These are phyloP conservation scores for Xiphophorus maculatus DNA, from an alignment of 2,113 vertebrate genomes.

Conservation along the genomic window DNA sequence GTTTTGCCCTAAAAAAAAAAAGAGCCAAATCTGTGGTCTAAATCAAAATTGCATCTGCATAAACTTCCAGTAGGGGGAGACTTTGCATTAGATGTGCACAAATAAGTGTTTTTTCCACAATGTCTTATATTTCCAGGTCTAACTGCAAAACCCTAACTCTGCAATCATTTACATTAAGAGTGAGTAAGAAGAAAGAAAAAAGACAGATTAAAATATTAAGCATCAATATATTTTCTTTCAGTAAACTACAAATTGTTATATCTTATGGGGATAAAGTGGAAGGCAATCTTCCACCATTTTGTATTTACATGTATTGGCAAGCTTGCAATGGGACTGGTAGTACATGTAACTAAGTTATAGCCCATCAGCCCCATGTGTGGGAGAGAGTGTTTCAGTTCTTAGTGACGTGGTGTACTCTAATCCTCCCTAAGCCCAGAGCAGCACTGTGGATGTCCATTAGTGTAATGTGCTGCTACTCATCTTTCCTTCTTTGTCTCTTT, in stretches of 20 bases:
- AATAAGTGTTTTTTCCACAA: neutral
- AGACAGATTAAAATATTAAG: neutral
- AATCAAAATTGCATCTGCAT: neutral
- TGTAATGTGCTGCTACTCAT: conserved; percentile 61
- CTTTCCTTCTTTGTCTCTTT: conserved; percentile 32
- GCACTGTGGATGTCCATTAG: conserved; percentile 73
- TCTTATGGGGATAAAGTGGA: neutral
- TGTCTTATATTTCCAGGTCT: neutral
- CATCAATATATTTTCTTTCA: neutral
- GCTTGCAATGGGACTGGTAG: conserved; percentile 2
- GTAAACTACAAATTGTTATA: neutral
- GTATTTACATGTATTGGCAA: neutral
- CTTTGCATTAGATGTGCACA: neutral
- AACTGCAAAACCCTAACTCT: neutral
- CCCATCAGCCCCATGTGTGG: conserved; percentile 43
- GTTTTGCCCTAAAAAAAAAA: neutral
- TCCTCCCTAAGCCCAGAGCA: conserved; percentile 68
- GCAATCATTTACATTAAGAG: neutral
- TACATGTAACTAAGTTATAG: conserved; percentile 34
- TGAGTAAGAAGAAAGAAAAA: neutral
- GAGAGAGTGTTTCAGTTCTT: conserved; percentile 58
- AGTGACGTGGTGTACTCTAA: conserved; percentile 73
- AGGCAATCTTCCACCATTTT: neutral
- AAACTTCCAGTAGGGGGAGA: conserved; percentile 45
- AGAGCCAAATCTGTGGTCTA: neutral